Percentiles rank a stretch among this genome's conserved stretches.
These are phyloP conservation scores for Hydractinia echinata DNA, from an alignment of 30 jellyfish, hydroid and myxozoan species.

Conservation along the genomic window DNA sequence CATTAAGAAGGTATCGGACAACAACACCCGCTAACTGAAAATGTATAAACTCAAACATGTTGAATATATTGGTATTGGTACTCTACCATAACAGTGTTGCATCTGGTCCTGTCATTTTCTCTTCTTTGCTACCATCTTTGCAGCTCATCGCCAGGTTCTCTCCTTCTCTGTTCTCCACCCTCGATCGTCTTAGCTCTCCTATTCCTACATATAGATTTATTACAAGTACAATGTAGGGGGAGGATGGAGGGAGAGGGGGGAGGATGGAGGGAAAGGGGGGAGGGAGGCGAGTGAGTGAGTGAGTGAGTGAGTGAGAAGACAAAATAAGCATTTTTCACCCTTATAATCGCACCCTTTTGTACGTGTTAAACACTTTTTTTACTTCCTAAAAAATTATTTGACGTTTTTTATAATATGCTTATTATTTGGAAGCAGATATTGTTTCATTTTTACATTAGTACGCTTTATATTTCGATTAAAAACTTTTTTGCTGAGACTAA, in stretches of 20 bases:
- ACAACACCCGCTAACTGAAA: too few species aligned
- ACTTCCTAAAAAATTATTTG: too few species aligned
- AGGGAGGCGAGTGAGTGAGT: constrained; percentile 1
- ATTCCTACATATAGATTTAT: not conserved
- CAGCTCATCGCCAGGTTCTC: constrained; percentile 42
- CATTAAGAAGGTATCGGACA: too few species aligned
- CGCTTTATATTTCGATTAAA: too few species aligned
- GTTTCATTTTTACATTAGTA: too few species aligned
- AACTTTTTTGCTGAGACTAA: too few species aligned
- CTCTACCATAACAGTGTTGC: constrained; percentile 83
- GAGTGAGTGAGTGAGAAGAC: constrained; percentile 1
- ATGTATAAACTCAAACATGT: too few species aligned
- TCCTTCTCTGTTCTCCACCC: constrained; percentile 18
- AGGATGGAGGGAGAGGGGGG: not conserved
- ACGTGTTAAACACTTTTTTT: too few species aligned
- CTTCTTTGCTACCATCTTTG: constrained; percentile 15
- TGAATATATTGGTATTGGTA: not conserved
- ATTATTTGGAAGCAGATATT: too few species aligned
- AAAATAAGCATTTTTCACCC: too few species aligned
- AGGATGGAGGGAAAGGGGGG: constrained; percentile 12
- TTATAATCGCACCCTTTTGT: too few species aligned
- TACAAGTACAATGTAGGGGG: not conserved
- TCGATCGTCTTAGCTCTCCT: not conserved
- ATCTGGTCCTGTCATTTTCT: constrained; percentile 72
- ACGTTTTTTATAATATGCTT: too few species aligned